Conservation (phyloP, 2,797 vertebrate species). For the Etheostoma perlongum region DNA sequence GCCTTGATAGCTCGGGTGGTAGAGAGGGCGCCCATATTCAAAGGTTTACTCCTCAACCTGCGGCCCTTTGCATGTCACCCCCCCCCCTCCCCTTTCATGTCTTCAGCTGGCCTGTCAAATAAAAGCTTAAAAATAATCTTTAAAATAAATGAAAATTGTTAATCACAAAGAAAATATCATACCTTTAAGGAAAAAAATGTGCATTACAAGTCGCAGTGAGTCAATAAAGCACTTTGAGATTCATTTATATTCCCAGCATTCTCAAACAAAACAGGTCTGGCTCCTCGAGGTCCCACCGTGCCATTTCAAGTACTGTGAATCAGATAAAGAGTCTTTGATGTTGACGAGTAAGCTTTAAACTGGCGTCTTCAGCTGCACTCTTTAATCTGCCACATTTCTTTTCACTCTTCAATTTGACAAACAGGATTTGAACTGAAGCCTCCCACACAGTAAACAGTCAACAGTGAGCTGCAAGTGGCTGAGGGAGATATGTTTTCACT, state of each 20-base stretch:
- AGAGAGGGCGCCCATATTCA: too few relatives aligned
- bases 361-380: conserved; percentile 58
- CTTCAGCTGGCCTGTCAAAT: too few relatives aligned
- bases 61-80: too few relatives aligned
- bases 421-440: conserved; percentile 72
- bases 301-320: conserved; percentile 40
- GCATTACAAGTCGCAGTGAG: conserved; percentile 4
- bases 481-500: conserved; percentile 54
- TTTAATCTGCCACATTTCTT: conserved; percentile 67
- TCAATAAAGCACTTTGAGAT: neutral
- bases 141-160: too few relatives aligned
- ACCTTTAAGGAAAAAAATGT: conserved; percentile 4
- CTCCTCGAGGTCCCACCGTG: conserved; percentile 28
- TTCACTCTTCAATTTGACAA: conserved; percentile 70
- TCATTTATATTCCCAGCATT: conserved; percentile 1
- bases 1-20: too few relatives aligned
- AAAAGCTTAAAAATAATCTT: too few relatives aligned
- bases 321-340: conserved; percentile 62
- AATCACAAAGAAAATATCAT: neutral
- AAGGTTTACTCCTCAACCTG: too few relatives aligned
- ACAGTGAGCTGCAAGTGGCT: conserved; percentile 53
- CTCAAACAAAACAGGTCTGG: conserved; percentile 7
- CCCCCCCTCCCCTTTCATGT: too few relatives aligned
- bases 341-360: conserved; percentile 45
- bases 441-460: conserved; percentile 66